Percentiles rank a stretch among this genome's conserved stretches.
Conservation (phyloP, 2,113 vertebrate species). For the Laticauda laticaudata region DNA sequence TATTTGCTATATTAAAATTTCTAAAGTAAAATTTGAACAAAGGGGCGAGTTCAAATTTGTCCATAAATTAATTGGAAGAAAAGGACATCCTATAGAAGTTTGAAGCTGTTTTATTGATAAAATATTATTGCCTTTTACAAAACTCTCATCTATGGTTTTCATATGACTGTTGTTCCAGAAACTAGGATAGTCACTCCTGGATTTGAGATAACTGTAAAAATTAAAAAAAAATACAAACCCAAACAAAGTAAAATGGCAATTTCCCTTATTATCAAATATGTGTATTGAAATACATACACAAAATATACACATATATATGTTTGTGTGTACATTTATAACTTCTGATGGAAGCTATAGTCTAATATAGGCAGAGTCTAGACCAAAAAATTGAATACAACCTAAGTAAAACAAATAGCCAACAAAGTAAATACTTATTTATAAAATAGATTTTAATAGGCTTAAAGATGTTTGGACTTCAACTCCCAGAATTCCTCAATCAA, state of each 20-base stretch:
- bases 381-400: neutral
- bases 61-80: neutral
- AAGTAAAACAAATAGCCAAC: neutral
- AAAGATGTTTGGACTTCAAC: neutral
- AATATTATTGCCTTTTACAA: neutral
- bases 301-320: neutral
- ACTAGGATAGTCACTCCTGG: neutral
- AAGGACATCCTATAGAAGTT: neutral
- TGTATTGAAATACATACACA: neutral
- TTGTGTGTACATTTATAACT: neutral
- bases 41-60: neutral
- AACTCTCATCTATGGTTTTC: neutral
- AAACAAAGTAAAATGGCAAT: neutral
- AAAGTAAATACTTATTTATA: neutral
- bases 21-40: neutral
- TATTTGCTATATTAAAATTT: neutral
- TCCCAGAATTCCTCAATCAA: neutral
- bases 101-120: neutral
- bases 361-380: neutral
- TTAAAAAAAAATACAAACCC: neutral
- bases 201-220: neutral
- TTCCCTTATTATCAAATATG: neutral
- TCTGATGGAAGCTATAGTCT: neutral
- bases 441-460: neutral
- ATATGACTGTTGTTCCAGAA: neutral